phyloP scores from a whole-genome alignment of 92 coral and sea anemone species.

The Actinostola sp. region DNA sequence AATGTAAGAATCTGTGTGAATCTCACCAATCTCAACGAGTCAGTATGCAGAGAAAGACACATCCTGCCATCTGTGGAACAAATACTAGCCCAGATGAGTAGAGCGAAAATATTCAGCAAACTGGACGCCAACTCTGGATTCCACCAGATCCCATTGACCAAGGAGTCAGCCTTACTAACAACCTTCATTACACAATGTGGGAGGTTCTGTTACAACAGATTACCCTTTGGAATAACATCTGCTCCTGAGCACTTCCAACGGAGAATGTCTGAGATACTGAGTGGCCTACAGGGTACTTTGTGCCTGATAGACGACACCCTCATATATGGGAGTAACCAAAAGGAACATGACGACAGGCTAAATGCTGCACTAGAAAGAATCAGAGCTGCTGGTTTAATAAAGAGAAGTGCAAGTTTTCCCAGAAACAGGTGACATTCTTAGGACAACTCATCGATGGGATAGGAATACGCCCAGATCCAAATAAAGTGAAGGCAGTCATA shows the following conservation, averaged over 20 bases:
- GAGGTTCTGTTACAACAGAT: constrained; percentile 31
- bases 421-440: constrained; percentile 34
- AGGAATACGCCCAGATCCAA: constrained; percentile 53
- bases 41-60: constrained; percentile 18
- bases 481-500: constrained; percentile 42
- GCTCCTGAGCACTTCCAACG: constrained; percentile 46
- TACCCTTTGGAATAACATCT: constrained; percentile 37
- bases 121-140: constrained; percentile 15
- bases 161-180: constrained; percentile 8
- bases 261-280: constrained; percentile 37
- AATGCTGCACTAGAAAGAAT: constrained; percentile 34
- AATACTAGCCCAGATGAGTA: too few species aligned
- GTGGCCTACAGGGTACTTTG: constrained; percentile 41
- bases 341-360: constrained; percentile 25
- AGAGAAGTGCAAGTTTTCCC: constrained; percentile 50
- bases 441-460: constrained; percentile 43
- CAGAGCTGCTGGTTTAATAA: constrained; percentile 27
- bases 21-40: constrained; percentile 24
- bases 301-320: constrained; percentile 45
- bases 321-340: constrained; percentile 10
- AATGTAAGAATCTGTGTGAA: constrained; percentile 19
- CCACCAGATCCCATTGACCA: constrained; percentile 25
- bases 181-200: constrained; percentile 42
- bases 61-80: constrained; percentile 54
- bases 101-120: not conserved